Evolutionary conservation across 2,797 vertebrate genomes (phyloP).

Genomic region (Mallotus villosus): DNA sequence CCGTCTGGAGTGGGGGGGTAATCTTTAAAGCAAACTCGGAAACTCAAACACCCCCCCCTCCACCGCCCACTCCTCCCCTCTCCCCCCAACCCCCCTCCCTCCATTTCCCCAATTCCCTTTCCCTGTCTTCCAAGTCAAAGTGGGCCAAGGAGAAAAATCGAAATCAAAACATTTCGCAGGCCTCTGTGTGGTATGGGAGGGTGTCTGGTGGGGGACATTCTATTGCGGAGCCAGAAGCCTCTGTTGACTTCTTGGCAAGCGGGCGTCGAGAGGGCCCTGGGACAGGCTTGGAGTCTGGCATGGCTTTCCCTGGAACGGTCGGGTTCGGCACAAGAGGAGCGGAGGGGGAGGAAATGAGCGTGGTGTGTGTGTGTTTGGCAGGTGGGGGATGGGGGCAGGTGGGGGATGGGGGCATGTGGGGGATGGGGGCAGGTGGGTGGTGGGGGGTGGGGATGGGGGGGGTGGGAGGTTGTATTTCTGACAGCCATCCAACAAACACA

Average conservation of each 20-base stretch:
- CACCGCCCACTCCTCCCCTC: constrained; percentile 29
- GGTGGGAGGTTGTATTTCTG: constrained; percentile 28
- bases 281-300: constrained; percentile 63
- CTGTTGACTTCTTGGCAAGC: constrained; percentile 49
- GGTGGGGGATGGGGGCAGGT: not conserved
- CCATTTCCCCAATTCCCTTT: not conserved
- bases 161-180: constrained; percentile 33
- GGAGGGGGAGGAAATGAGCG: constrained; percentile 18
- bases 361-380: not conserved
- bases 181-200: constrained; percentile 26
- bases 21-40: constrained; percentile 64
- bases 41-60: constrained; percentile 43
- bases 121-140: constrained; percentile 24
- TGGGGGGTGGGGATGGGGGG: not conserved
- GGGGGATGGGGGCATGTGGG: constrained; percentile 11
- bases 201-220: constrained; percentile 13
- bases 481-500: constrained; percentile 67
- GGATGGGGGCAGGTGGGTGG: constrained; percentile 5
- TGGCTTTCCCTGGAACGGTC: constrained; percentile 61
- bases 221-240: constrained; percentile 47
- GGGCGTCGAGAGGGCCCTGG: constrained; percentile 49
- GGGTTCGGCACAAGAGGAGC: constrained; percentile 49
- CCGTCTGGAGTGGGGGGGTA: constrained; percentile 30
- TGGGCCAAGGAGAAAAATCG: constrained; percentile 28
- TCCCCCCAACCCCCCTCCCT: constrained; percentile 21